phyloP scores from a whole-genome alignment of 2,888 invertebrate species.

The Auanema freiburgensis region DNA sequence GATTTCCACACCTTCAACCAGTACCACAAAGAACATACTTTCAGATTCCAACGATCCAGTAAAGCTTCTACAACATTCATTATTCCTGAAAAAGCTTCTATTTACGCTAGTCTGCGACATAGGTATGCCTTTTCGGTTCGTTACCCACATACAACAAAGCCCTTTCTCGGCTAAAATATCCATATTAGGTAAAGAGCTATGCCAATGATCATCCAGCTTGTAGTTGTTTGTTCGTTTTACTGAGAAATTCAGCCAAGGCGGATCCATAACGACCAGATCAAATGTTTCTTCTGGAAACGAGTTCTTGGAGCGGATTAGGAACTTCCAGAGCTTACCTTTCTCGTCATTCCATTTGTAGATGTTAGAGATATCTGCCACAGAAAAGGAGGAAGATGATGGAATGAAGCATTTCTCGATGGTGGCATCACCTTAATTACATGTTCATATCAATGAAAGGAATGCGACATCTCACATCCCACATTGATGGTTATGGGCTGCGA shows the following conservation, averaged over 20 bases:
- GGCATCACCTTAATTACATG: neutral
- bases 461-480: too few relatives aligned
- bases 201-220: too few relatives aligned
- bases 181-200: constrained; percentile 73
- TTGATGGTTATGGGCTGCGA: too few relatives aligned
- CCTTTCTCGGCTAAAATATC: constrained; percentile 72
- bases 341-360: neutral
- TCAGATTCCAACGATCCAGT: constrained; percentile 79
- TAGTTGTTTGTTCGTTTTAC: constrained; percentile 73
- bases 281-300: constrained; percentile 66
- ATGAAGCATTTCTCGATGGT: constrained; percentile 11
- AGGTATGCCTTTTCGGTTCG: constrained; percentile 76
- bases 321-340: too few relatives aligned
- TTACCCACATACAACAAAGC: constrained; percentile 86
- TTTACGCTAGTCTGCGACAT: neutral
- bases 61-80: constrained; percentile 72
- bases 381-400: constrained; percentile 27
- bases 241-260: constrained; percentile 95
- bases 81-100: constrained; percentile 11
- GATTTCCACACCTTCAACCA: constrained; percentile 78
- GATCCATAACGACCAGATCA: constrained; percentile 85
- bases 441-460: neutral
- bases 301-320: neutral
- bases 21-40: constrained; percentile 77
- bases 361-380: constrained; percentile 26